Evolutionary conservation across 2,888 invertebrate species (phyloP).

Genomic region (Apeira syringaria): DNA sequence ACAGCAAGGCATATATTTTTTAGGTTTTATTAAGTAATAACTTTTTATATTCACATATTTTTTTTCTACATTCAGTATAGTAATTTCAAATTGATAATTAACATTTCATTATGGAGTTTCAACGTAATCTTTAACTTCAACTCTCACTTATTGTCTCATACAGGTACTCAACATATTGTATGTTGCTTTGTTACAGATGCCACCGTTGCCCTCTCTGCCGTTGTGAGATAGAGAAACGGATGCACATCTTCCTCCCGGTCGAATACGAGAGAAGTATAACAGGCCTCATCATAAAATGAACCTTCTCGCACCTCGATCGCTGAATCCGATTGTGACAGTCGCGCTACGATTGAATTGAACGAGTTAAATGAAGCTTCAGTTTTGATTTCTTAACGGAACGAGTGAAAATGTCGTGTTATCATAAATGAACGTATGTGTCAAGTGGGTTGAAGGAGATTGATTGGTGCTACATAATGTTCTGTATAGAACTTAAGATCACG

Average conservation of each 20-base stretch:
- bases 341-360: constrained; percentile 22
- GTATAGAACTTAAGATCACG: background rate
- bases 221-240: constrained; percentile 86
- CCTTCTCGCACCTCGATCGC: constrained; percentile 24
- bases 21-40: no score
- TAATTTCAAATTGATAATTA: no score
- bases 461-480: no score
- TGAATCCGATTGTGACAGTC: constrained; percentile 31
- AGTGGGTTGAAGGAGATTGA: no score
- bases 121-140: no score
- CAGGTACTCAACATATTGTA: background rate
- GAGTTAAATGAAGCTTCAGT: constrained; percentile 21
- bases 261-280: constrained; percentile 75
- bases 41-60: no score
- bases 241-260: constrained; percentile 88
- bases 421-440: constrained; percentile 1
- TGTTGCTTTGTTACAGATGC: constrained; percentile 71
- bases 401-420: constrained; percentile 19
- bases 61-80: no score
- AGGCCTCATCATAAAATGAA: constrained; percentile 71
- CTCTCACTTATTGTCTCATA: background rate
- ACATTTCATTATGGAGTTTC: no score
- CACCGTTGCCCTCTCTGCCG: constrained; percentile 90
- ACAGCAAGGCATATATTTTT: no score
- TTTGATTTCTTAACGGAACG: constrained; percentile 16